Evolutionary conservation across 2,113 vertebrate species (phyloP).

Genomic region (Lontra canadensis): DNA sequence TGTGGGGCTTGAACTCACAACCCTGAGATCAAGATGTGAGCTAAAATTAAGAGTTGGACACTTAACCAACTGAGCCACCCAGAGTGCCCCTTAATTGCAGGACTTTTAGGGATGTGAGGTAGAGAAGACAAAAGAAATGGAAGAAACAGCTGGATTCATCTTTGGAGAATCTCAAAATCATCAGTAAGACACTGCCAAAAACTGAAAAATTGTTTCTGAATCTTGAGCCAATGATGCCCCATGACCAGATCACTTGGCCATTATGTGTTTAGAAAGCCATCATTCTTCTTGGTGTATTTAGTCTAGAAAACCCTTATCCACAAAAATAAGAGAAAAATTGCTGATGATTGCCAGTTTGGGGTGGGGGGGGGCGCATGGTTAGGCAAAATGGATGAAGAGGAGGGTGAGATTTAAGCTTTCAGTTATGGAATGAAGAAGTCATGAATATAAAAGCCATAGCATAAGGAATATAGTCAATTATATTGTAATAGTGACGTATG

Average conservation of each 20-base stretch:
- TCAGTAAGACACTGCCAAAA: neutral
- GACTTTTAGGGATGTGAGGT: neutral
- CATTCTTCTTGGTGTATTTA: neutral
- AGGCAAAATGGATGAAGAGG: too few species aligned
- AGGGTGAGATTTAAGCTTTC: too few species aligned
- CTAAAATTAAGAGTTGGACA: neutral
- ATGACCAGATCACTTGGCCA: neutral
- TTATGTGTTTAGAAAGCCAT: neutral
- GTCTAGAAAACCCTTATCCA: neutral
- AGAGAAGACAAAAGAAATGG: neutral
- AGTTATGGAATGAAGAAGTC: too few species aligned
- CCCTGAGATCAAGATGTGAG: neutral
- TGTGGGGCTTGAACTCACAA: neutral
- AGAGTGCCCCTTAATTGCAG: neutral
- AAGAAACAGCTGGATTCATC: neutral
- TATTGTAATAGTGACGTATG: neutral
- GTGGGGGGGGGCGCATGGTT: too few species aligned
- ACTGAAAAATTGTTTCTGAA: neutral
- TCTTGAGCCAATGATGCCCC: neutral
- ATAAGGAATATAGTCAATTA: neutral
- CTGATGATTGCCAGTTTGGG: neutral
- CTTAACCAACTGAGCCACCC: neutral
- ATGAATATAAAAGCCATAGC: neutral
- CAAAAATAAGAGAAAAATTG: neutral
- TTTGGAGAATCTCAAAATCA: constrained; percentile 30